phyloP scores from a whole-genome alignment of 2,113 vertebrate species.

The Parus major region DNA sequence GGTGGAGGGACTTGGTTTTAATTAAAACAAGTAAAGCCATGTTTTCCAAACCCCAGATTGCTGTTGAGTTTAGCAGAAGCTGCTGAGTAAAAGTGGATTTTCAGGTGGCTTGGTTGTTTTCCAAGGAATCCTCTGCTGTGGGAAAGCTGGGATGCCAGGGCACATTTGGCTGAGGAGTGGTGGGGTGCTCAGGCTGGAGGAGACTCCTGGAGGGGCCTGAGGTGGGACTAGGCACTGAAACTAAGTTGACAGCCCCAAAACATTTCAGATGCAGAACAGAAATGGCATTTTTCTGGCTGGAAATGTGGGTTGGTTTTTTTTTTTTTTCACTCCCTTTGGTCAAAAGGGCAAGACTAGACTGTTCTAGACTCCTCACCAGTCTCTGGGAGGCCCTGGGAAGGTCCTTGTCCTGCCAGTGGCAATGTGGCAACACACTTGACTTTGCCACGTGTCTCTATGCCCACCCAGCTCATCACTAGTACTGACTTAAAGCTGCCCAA shows the following conservation, averaged over 20 bases:
- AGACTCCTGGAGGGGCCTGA: neutral
- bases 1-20: constrained; percentile 54
- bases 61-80: neutral
- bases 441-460: accelerated
- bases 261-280: neutral
- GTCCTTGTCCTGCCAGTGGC: neutral
- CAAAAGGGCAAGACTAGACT: neutral
- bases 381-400: neutral
- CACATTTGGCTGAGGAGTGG: neutral
- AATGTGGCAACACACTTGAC: accelerated
- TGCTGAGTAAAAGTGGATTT: neutral
- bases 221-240: neutral
- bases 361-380: neutral
- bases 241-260: neutral
- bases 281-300: neutral
- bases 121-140: neutral
- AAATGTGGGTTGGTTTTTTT: neutral
- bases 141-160: neutral
- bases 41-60: constrained; percentile 26
- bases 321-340: neutral
- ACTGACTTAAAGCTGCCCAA: neutral
- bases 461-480: neutral
- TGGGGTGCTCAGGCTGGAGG: neutral
- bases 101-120: constrained; percentile 1
- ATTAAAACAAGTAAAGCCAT: constrained; percentile 35